These are phyloP conservation scores for Psammodynastes pulverulentus DNA, from an alignment of 2,113 vertebrate genomes.

Conservation along the genomic window DNA sequence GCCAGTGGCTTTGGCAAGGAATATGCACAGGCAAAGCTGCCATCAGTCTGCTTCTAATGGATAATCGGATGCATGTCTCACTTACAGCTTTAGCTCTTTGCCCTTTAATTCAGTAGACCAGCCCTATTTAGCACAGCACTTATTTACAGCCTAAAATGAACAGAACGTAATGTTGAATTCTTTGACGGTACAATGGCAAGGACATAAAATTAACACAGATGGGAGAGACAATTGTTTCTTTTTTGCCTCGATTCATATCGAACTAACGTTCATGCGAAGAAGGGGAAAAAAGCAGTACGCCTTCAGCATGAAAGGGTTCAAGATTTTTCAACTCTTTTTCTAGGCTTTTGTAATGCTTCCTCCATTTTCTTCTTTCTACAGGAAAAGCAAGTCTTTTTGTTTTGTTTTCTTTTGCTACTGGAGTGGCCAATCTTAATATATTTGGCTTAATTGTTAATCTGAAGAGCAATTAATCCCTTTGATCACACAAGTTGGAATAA, in stretches of 20 bases:
- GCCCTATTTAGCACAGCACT: conserved; percentile 1
- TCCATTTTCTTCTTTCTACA: not conserved
- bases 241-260: conserved; percentile 22
- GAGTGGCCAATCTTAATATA: not conserved
- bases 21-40: not conserved
- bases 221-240: not conserved
- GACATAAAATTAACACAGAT: not conserved
- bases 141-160: conserved; percentile 18
- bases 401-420: not conserved
- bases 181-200: not conserved
- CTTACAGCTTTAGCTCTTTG: not conserved
- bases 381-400: not conserved
- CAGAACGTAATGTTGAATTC: not conserved
- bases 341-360: not conserved
- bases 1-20: conserved; percentile 8
- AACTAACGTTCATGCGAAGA: not conserved
- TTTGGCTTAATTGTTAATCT: not conserved
- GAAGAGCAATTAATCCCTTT: not conserved
- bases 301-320: not conserved
- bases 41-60: not conserved
- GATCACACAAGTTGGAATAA: not conserved
- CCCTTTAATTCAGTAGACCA: not conserved
- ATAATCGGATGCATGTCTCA: not conserved
- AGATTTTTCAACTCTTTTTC: not conserved
- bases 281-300: too few species aligned